Percentiles rank a stretch among this genome's conserved stretches.
Conservation (phyloP, 2,113 vertebrate species). For the Rattus norvegicus region GRCr8 NC_086024.1:131275001-131275500, state of each 20-base stretch:
- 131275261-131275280: not conserved
- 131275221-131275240: not conserved
- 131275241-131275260: not conserved
- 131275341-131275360: fast-evolving
- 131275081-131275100: not conserved
- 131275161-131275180: not conserved
- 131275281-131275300: fast-evolving
- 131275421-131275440: fast-evolving
- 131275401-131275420: not conserved
- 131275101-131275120: not conserved
- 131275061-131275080: not conserved
- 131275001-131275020: not conserved
- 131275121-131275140: not conserved
- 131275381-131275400: not conserved
- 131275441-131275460: not conserved
- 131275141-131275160: not conserved
- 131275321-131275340: not conserved
- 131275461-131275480: not conserved
- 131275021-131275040: not conserved
- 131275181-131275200: not conserved
- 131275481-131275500: not conserved
- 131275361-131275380: fast-evolving
- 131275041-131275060: not conserved
- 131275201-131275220: not conserved
- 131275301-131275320: fast-evolving